Conservation (phyloP, 2,113 vertebrate species). For the Pseudorectes ferrugineus region DNA sequence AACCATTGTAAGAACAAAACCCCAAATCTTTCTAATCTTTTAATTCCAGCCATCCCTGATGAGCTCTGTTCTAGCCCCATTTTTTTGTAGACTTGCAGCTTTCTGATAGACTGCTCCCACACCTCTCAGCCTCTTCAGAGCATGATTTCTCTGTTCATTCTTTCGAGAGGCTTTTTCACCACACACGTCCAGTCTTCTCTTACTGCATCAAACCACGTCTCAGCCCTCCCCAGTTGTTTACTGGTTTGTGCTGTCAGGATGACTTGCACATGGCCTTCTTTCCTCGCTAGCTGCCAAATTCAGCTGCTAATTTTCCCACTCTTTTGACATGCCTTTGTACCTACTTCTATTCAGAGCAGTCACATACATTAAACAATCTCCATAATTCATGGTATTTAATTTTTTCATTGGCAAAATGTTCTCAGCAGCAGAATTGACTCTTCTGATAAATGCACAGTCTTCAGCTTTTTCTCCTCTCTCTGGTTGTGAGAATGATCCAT, state of each 20-base stretch:
- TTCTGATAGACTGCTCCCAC: not conserved
- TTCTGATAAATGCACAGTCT: not conserved
- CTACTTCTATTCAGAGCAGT: not conserved
- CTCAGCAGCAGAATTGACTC: not conserved
- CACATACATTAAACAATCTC: not conserved
- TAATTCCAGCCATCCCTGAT: accelerated
- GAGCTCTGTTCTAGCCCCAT: not conserved
- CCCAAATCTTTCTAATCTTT: not conserved
- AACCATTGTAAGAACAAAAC: not conserved
- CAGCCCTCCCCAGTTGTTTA: not conserved
- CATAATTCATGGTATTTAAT: not conserved
- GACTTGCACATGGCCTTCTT: not conserved
- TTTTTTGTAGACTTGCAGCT: not conserved
- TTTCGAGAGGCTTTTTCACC: not conserved
- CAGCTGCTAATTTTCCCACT: not conserved
- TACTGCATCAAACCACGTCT: not conserved
- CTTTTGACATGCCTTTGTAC: slow-evolving; percentile 9
- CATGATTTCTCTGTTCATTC: not conserved
- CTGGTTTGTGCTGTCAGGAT: not conserved
- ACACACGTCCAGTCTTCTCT: not conserved
- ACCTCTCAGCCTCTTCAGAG: not conserved
- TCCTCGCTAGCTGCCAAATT: not conserved
- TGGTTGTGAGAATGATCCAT: not conserved
- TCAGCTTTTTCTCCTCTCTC: not conserved
- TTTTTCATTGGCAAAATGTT: not conserved